Evolutionary conservation across 1,140 invertebrate genomes (phyloP).

Genomic region (Amphibalanus amphitrite): DNA sequence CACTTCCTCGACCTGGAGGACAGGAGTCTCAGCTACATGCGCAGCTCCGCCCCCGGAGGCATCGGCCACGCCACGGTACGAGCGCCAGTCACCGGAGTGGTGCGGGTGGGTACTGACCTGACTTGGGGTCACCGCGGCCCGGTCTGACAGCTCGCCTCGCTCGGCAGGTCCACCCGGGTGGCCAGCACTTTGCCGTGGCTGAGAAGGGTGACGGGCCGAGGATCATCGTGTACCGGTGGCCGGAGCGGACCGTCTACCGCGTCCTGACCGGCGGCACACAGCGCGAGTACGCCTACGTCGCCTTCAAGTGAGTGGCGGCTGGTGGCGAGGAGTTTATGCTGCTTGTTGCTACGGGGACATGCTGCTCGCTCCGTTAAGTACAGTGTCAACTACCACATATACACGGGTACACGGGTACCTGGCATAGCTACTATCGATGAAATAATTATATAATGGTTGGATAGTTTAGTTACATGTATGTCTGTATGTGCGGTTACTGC

Average conservation of each 20-base stretch:
- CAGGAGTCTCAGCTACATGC: conserved; percentile 43
- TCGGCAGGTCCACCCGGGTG: neutral
- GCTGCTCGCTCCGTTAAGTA: too few relatives aligned
- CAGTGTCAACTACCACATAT: too few relatives aligned
- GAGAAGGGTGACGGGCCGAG: neutral
- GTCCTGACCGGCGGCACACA: neutral
- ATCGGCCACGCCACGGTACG: conserved; percentile 58
- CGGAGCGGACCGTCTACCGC: neutral
- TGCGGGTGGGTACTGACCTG: neutral
- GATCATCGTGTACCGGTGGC: neutral
- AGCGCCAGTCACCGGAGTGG: too few relatives aligned
- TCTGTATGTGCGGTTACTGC: neutral
- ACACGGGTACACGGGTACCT: too few relatives aligned
- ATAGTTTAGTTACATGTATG: neutral
- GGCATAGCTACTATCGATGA: too few relatives aligned
- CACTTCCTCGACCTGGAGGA: conserved; percentile 47
- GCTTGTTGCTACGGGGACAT: too few relatives aligned
- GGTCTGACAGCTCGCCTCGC: too few relatives aligned
- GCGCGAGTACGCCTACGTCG: neutral
- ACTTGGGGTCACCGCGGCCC: too few relatives aligned
- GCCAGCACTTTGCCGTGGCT: neutral
- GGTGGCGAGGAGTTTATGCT: too few relatives aligned
- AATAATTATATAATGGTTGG: too few relatives aligned
- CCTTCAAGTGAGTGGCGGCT: neutral
- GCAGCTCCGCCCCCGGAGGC: conserved; percentile 51